These are phyloP conservation scores for Sturnus vulgaris DNA, from an alignment of 2,113 vertebrate species.

Conservation along the genomic window DNA sequence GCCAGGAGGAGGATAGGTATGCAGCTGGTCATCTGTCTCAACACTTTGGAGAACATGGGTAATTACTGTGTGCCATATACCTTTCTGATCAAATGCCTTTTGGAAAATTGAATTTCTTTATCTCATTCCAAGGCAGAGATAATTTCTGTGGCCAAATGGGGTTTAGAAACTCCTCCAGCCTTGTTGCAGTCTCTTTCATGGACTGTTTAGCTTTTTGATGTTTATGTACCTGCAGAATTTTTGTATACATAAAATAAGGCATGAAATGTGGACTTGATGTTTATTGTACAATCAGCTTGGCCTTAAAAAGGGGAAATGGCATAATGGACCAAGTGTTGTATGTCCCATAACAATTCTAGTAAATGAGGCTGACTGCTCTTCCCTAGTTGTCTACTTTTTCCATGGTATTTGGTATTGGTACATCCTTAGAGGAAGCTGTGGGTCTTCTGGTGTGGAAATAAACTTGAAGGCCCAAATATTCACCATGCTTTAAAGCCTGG, in stretches of 20 bases:
- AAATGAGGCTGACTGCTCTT: not conserved
- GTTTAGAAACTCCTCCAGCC: not conserved
- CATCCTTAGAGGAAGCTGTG: not conserved
- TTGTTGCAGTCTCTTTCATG: not conserved
- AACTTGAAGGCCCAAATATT: not conserved
- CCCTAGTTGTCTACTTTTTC: not conserved
- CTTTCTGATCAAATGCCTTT: constrained; percentile 29
- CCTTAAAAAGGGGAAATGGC: not conserved
- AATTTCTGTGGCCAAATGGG: constrained; percentile 9
- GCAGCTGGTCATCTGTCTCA: constrained; percentile 19
- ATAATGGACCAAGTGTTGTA: not conserved
- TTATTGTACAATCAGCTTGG: not conserved
- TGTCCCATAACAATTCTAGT: not conserved
- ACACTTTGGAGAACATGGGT: not conserved
- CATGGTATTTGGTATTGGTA: not conserved
- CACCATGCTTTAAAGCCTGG: not conserved
- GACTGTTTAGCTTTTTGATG: constrained; percentile 1
- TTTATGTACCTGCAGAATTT: not conserved
- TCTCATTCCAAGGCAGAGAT: not conserved
- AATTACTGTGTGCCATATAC: constrained; percentile 3
- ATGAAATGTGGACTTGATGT: not conserved
- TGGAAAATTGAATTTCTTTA: constrained; percentile 33
- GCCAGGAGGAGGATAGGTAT: constrained; percentile 53
- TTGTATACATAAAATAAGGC: not conserved
- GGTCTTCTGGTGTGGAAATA: not conserved